Conservation (phyloP, 2,888 invertebrate genomes). For the Drepanosiphum platanoidis region DNA sequence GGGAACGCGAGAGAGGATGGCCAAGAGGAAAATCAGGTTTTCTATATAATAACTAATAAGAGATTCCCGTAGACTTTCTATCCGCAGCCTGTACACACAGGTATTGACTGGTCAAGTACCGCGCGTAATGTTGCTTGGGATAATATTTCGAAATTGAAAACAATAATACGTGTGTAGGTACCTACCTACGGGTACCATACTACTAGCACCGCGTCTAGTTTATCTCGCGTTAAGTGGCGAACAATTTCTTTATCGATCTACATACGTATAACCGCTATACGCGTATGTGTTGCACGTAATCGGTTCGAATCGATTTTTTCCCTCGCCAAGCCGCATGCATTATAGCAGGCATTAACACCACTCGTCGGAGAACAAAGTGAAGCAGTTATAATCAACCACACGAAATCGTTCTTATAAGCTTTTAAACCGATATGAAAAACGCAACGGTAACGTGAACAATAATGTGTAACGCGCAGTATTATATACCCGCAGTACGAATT, state of each 20-base stretch:
- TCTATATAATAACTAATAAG: conserved; percentile 38
- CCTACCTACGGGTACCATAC: background rate
- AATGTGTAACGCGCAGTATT: background rate
- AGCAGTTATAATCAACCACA: conserved; percentile 30
- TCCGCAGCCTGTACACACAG: background rate
- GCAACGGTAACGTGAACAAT: conserved; percentile 16
- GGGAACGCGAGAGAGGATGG: conserved; percentile 29
- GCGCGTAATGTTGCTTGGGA: background rate
- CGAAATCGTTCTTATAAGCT: conserved; percentile 18
- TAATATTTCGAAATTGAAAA: conserved; percentile 21
- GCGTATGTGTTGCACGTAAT: conserved; percentile 6
- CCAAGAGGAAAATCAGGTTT: conserved; percentile 54
- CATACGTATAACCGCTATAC: background rate
- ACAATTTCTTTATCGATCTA: conserved; percentile 4
- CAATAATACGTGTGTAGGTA: background rate
- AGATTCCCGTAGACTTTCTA: conserved; percentile 43
- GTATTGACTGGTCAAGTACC: background rate
- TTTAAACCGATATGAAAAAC: conserved; percentile 23
- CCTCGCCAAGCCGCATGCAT: background rate
- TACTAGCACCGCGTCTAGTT: no score
- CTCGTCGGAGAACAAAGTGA: background rate
- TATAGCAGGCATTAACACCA: background rate
- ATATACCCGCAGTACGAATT: conserved; percentile 26
- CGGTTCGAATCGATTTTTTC: background rate
- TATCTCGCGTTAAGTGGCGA: background rate